Conservation (phyloP, 2,113 vertebrate species). For the Dinomys branickii region DNA sequence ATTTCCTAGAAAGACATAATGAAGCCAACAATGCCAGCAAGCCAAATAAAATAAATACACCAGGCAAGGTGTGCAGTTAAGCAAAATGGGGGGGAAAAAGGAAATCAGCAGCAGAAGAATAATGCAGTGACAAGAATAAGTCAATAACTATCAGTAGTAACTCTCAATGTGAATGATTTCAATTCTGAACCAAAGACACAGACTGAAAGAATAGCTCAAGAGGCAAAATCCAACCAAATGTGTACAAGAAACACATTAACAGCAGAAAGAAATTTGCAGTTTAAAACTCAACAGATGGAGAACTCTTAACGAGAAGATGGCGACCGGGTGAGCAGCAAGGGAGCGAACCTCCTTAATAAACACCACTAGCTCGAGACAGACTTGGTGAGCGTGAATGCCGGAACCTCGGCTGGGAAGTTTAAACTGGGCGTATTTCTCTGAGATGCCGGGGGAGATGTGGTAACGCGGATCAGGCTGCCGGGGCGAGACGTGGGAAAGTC, state of each 20-base stretch:
- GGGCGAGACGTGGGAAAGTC: no score
- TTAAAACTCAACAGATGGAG: not conserved
- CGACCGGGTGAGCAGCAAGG: no score
- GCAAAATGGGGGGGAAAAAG: not conserved
- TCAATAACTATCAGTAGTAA: not conserved
- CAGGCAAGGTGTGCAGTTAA: not conserved
- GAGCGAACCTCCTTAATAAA: no score
- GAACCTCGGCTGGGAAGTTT: no score
- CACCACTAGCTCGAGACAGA: no score
- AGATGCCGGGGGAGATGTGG: no score
- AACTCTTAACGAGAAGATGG: no score
- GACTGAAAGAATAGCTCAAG: not conserved
- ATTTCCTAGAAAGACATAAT: not conserved
- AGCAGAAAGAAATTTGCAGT: not conserved
- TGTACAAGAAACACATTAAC: not conserved
- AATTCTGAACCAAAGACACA: not conserved
- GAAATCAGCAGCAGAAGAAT: not conserved
- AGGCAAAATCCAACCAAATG: not conserved
- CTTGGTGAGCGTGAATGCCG: no score
- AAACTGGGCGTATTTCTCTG: no score
- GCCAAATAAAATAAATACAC: not conserved
- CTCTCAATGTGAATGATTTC: not conserved
- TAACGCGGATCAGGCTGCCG: no score
- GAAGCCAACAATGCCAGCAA: not conserved
- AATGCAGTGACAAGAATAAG: not conserved